Evolutionary conservation across 1,140 invertebrate genomes (phyloP).

Genomic region (Brachionus plicatilis): DNA sequence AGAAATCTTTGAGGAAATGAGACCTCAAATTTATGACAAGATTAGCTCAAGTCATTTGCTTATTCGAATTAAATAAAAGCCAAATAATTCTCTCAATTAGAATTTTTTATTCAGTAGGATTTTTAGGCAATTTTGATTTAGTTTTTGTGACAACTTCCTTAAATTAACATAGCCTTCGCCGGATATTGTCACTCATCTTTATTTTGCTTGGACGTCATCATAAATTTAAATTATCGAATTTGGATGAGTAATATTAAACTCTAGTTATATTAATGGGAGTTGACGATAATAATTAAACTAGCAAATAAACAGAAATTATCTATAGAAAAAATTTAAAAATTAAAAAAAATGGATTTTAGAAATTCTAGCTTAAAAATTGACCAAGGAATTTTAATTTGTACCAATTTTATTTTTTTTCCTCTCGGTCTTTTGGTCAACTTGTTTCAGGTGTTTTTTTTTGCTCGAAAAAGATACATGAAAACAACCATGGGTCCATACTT

Average conservation of each 20-base stretch:
- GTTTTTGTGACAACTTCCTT: background rate
- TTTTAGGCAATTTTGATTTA: too few species aligned
- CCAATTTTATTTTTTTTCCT: background rate
- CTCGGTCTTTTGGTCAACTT: background rate
- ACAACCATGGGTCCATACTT: background rate
- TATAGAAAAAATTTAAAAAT: background rate
- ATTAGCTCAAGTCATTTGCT: too few species aligned
- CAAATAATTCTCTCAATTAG: too few species aligned
- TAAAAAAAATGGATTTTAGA: background rate
- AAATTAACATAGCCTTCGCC: background rate
- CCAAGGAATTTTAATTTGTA: background rate
- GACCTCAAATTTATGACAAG: too few species aligned
- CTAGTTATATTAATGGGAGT: background rate
- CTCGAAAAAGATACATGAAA: background rate
- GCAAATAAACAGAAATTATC: background rate
- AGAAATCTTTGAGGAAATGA: too few species aligned
- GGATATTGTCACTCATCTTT: background rate
- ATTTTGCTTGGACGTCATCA: background rate
- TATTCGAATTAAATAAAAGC: too few species aligned
- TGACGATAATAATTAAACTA: background rate
- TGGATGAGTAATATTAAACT: background rate
- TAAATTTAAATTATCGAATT: background rate
- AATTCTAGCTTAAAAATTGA: background rate
- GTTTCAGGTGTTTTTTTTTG: background rate
- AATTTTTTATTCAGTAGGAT: too few species aligned